Percentiles rank a stretch among this genome's conserved stretches.
Conservation (phyloP, 1,140 invertebrate genomes). For the Fopius arisanus region DNA sequence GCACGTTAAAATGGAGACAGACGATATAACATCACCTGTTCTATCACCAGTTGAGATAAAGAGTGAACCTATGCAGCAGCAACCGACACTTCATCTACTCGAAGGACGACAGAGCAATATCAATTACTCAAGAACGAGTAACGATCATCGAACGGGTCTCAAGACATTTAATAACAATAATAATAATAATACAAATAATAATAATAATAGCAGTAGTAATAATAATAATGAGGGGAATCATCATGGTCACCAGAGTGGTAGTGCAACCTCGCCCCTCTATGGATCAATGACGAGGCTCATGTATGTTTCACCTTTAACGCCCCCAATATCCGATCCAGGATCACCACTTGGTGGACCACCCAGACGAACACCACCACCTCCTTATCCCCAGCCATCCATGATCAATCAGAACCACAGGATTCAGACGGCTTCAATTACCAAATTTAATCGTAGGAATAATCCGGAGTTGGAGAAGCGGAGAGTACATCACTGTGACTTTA, state of each 20-base stretch:
- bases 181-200: constrained; percentile 34
- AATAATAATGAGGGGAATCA: constrained; percentile 54
- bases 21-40: constrained; percentile 72
- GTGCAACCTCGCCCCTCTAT: constrained; percentile 57
- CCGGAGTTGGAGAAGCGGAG: constrained; percentile 93
- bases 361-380: constrained; percentile 70
- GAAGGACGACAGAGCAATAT: constrained; percentile 45
- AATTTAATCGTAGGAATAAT: constrained; percentile 94
- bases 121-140: constrained; percentile 42
- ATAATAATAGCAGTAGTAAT: constrained; percentile 42
- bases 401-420: constrained; percentile 58
- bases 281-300: constrained; percentile 68
- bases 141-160: constrained; percentile 32
- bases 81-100: constrained; percentile 64
- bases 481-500: constrained; percentile 95
- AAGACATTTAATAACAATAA: constrained; percentile 28
- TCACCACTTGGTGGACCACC: constrained; percentile 73
- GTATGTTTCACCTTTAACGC: constrained; percentile 82
- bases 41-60: constrained; percentile 79
- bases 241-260: constrained; percentile 59
- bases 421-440: constrained; percentile 61
- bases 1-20: constrained; percentile 78
- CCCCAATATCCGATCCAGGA: constrained; percentile 83
- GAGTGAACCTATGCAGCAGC: constrained; percentile 67
- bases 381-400: constrained; percentile 66